A percentile compares a stretch with the other conserved stretches of the same genome.
These are phyloP conservation scores for Thaumatotibia leucotreta DNA, from an alignment of 1,140 invertebrate species.

Conservation along the genomic window DNA sequence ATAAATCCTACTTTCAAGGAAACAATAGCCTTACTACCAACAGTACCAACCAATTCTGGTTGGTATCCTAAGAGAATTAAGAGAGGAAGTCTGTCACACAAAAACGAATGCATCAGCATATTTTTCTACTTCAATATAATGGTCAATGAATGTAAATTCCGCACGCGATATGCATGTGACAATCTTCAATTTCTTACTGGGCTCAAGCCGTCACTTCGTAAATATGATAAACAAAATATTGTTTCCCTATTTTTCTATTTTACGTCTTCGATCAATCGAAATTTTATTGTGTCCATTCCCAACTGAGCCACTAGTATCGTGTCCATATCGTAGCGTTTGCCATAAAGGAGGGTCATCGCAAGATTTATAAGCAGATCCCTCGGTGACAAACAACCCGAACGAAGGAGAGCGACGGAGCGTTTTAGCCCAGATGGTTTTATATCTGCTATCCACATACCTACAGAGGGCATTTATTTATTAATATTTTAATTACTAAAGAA, in stretches of 20 bases:
- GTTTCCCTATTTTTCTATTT: neutral
- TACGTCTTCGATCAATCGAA: conserved; percentile 39
- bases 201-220: too few species aligned
- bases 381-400: conserved; percentile 54
- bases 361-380: conserved; percentile 60
- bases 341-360: conserved; percentile 61
- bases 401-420: conserved; percentile 49
- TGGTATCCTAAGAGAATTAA: too few species aligned
- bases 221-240: neutral
- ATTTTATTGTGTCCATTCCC: conserved; percentile 62
- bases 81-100: too few species aligned
- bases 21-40: too few species aligned
- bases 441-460: conserved; percentile 19
- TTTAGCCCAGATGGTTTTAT: conserved; percentile 43
- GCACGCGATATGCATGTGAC: neutral
- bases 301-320: conserved; percentile 52
- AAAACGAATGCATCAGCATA: too few species aligned
- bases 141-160: too few species aligned
- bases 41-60: too few species aligned
- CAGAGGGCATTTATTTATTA: neutral
- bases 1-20: too few species aligned
- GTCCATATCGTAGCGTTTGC: conserved; percentile 43
- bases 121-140: too few species aligned
- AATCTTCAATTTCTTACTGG: neutral
- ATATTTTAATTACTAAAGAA: too few species aligned